Conservation (phyloP, 1,140 invertebrate species). For the Drosophila pseudoobscura region DNA sequence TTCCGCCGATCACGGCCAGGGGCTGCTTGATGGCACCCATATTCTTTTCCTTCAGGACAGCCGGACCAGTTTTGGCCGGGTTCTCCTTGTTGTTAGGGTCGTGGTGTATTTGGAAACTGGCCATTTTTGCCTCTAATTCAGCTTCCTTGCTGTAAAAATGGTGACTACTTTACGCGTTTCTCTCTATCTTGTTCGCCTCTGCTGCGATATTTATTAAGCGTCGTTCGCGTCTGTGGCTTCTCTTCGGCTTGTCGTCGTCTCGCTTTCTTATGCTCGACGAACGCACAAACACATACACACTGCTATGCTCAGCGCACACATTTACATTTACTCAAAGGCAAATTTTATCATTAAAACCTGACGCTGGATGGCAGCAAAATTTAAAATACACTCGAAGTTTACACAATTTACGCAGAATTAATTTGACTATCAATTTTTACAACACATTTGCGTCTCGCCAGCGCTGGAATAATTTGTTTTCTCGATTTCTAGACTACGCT, state of each 20-base stretch:
- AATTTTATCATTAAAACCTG: constrained; percentile 55
- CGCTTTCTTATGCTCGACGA: constrained; percentile 46
- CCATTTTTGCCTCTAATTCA: constrained; percentile 77
- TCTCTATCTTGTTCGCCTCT: constrained; percentile 39
- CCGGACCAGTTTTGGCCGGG: constrained; percentile 51
- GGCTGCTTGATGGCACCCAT: constrained; percentile 47
- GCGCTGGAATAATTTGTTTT: constrained; percentile 42
- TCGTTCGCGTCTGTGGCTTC: constrained; percentile 11
- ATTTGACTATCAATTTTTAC: constrained; percentile 60
- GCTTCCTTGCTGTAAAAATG: constrained; percentile 52
- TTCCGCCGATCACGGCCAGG: constrained; percentile 50
- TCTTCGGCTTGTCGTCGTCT: constrained; percentile 30
- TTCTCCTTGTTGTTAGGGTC: constrained; percentile 86
- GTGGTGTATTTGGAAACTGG: constrained; percentile 85
- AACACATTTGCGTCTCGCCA: constrained; percentile 26
- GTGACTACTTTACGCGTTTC: constrained; percentile 56
- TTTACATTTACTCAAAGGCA: constrained; percentile 46
- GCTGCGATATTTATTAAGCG: constrained; percentile 26
- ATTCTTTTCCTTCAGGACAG: constrained; percentile 33
- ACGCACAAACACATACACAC: constrained; percentile 40
- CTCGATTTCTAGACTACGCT: constrained; percentile 28
- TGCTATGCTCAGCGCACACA: constrained; percentile 34
- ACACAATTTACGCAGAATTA: constrained; percentile 40
- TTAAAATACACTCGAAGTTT: constrained; percentile 45
- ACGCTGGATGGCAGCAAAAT: constrained; percentile 27